Evolutionary conservation across 2,888 invertebrate genomes (phyloP).

Genomic region (Slavum lentiscoides): DNA sequence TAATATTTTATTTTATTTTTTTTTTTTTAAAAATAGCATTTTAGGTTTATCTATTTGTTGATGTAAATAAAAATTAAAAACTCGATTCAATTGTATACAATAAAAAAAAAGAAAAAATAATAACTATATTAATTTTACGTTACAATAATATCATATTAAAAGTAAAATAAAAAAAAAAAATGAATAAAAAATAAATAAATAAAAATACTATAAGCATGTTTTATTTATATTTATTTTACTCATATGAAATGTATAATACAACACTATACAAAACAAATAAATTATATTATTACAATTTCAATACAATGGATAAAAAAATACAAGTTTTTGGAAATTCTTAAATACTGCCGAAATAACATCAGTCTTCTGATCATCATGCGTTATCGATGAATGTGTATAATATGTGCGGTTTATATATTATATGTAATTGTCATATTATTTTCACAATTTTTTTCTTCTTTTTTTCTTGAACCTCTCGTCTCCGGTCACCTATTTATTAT

Average conservation of each 20-base stretch:
- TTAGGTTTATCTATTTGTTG: not conserved
- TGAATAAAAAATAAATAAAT: not conserved
- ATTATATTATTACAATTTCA: slow-evolving; percentile 5
- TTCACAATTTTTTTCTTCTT: no score
- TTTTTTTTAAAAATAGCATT: not conserved
- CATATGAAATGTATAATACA: not conserved
- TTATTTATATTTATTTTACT: not conserved
- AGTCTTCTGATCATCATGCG: not conserved
- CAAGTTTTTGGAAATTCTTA: not conserved
- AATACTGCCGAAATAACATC: slow-evolving; percentile 31
- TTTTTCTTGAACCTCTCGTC: no score
- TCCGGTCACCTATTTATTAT: no score
- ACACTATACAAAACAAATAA: slow-evolving; percentile 7
- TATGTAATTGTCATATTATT: no score
- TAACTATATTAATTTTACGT: slow-evolving; percentile 1
- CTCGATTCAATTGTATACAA: slow-evolving; percentile 17
- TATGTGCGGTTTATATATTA: not conserved
- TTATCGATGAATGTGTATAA: slow-evolving; percentile 11
- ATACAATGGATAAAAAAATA: slow-evolving; percentile 1
- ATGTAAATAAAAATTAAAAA: slow-evolving; percentile 9
- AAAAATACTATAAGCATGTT: no score
- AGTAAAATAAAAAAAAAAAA: not conserved
- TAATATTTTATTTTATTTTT: not conserved
- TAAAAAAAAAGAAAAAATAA: slow-evolving; percentile 1
- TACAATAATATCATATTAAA: not conserved